These are phyloP conservation scores for Phoebastria nigripes DNA, from an alignment of 2,797 vertebrate species.

Conservation along the genomic window DNA sequence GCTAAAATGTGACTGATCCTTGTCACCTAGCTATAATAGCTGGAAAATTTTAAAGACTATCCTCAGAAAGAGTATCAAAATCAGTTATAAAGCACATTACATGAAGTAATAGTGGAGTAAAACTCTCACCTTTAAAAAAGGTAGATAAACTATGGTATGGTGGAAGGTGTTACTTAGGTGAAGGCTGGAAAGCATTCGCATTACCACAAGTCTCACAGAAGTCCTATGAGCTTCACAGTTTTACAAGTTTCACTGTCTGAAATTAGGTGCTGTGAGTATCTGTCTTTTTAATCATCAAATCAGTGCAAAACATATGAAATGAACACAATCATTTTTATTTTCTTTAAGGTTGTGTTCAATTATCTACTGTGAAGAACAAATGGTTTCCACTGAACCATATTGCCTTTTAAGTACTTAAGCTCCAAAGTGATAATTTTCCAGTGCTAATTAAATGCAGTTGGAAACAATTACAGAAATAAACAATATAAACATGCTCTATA, in stretches of 20 bases:
- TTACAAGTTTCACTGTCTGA: neutral
- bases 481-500: neutral
- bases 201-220: neutral
- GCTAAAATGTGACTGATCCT: neutral
- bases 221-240: neutral
- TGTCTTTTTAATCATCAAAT: neutral
- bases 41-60: neutral
- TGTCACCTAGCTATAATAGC: neutral
- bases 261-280: neutral
- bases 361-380: neutral
- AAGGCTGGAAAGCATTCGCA: neutral
- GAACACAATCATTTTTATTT: neutral
- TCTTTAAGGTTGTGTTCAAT: neutral
- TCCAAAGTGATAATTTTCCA: neutral
- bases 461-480: neutral
- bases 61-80: neutral
- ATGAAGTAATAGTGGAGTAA: neutral
- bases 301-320: neutral
- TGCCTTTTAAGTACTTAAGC: neutral
- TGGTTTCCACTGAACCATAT: neutral
- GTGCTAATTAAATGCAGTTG: conserved; percentile 5
- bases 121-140: neutral
- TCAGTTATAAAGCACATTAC: neutral
- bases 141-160: fast-evolving
- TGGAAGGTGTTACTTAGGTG: neutral